phyloP scores from a whole-genome alignment of 2,888 invertebrate species.

The Notodonta dromedarius region DNA sequence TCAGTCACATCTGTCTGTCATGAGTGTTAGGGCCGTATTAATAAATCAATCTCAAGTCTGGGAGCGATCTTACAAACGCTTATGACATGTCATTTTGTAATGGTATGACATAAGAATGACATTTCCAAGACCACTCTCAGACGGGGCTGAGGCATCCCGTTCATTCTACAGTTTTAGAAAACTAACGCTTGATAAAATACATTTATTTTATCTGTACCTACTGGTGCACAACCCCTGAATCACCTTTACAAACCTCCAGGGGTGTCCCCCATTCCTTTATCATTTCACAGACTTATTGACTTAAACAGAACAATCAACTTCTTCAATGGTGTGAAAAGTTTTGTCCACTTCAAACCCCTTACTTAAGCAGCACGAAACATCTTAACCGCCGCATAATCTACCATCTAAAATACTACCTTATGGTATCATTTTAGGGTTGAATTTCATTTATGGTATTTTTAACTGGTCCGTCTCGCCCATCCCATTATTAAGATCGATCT shows the following conservation, averaged over 20 bases:
- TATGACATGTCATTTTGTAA: no score
- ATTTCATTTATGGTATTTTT: conserved; percentile 17
- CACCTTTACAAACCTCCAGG: neutral
- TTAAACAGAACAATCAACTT: conserved; percentile 56
- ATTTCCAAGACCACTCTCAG: no score
- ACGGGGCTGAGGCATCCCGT: no score
- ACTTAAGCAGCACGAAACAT: conserved; percentile 12
- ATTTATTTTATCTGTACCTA: neutral
- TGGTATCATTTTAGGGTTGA: neutral
- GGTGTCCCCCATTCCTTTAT: conserved; percentile 16
- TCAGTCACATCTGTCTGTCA: no score
- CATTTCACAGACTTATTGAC: conserved; percentile 44
- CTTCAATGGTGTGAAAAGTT: conserved; percentile 64
- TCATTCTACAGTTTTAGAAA: no score
- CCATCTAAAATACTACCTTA: conserved; percentile 6
- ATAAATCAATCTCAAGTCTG: no score
- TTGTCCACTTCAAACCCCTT: conserved; percentile 37
- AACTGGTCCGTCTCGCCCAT: conserved; percentile 63
- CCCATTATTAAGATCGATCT: conserved; percentile 70
- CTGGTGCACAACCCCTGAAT: neutral
- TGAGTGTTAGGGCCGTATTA: no score
- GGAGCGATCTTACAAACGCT: no score
- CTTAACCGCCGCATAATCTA: conserved; percentile 8
- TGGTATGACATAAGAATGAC: no score
- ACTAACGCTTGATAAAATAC: no score